These are phyloP conservation scores for Chrysopa pallens DNA, from an alignment of 1,140 invertebrate genomes.

Conservation along the genomic window DNA sequence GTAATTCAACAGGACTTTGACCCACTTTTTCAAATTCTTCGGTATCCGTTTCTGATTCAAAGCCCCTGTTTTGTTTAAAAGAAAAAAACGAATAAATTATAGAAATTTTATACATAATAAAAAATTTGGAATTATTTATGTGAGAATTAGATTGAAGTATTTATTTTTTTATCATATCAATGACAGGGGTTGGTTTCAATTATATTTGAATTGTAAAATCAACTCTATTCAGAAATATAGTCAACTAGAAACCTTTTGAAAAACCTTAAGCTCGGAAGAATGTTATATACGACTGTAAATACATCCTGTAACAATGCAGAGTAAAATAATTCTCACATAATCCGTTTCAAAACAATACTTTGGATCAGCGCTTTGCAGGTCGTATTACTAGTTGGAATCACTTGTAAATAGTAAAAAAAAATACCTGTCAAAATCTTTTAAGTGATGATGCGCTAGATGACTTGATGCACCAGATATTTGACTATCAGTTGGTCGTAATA, in stretches of 20 bases:
- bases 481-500: slow-evolving; percentile 20
- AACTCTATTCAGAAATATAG: too few relatives aligned
- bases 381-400: too few relatives aligned
- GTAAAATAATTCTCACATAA: slow-evolving; percentile 3
- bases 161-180: too few relatives aligned
- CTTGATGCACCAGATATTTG: slow-evolving; percentile 15
- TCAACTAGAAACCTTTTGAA: too few relatives aligned
- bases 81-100: slow-evolving; percentile 6
- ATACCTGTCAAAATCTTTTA: slow-evolving; percentile 22
- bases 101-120: neutral
- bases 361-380: too few relatives aligned
- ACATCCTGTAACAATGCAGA: neutral
- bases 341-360: too few relatives aligned
- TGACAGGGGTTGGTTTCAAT: too few relatives aligned
- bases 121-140: neutral
- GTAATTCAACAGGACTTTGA: slow-evolving; percentile 33
- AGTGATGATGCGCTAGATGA: slow-evolving; percentile 13
- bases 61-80: slow-evolving; percentile 28
- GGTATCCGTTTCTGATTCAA: slow-evolving; percentile 63
- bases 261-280: too few relatives aligned
- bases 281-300: too few relatives aligned
- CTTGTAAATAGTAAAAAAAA: too few relatives aligned
- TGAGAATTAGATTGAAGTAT: too few relatives aligned
- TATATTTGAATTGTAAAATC: too few relatives aligned
- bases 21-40: slow-evolving; percentile 68